A percentile compares a stretch with the other conserved stretches of the same genome.
phyloP scores from a whole-genome alignment of 2,888 invertebrate genomes.

The Thera obeliscata region DNA sequence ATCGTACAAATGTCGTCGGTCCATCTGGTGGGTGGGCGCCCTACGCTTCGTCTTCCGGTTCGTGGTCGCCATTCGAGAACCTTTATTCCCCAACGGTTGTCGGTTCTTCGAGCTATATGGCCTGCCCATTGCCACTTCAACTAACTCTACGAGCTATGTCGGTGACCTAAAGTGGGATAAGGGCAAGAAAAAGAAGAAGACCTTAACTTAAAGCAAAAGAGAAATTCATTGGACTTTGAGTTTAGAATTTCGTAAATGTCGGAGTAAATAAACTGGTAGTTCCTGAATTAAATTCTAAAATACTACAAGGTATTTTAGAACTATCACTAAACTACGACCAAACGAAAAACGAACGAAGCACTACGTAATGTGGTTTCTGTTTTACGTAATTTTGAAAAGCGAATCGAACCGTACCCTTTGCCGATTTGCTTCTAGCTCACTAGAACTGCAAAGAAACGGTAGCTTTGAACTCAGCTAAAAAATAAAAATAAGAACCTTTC shows the following conservation, averaged over 20 bases:
- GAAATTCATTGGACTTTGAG: too few species aligned
- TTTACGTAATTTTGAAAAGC: conserved; percentile 29
- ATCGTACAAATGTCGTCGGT: too few species aligned
- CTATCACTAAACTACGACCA: not conserved
- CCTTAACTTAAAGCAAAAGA: too few species aligned
- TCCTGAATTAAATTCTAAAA: conserved; percentile 2
- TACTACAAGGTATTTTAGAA: conserved; percentile 1
- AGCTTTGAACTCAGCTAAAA: conserved; percentile 26
- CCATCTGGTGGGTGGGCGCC: too few species aligned
- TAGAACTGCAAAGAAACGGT: conserved; percentile 21
- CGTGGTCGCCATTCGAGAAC: too few species aligned
- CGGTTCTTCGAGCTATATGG: too few species aligned
- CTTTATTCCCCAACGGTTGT: too few species aligned
- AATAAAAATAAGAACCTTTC: conserved; percentile 13
- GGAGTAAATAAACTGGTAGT: not conserved
- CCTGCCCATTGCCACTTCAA: too few species aligned
- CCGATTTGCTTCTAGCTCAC: conserved; percentile 19
- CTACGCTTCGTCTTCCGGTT: too few species aligned
- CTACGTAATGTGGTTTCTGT: conserved; percentile 23
- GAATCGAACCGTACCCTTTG: conserved; percentile 27
- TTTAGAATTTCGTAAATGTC: not conserved
- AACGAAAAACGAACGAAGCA: conserved; percentile 16
- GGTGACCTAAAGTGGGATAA: too few species aligned
- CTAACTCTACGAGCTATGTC: too few species aligned
- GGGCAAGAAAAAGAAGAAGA: too few species aligned